phyloP scores from a whole-genome alignment of 1,140 invertebrate species.

The Panagrolaimus sp. region DNA sequence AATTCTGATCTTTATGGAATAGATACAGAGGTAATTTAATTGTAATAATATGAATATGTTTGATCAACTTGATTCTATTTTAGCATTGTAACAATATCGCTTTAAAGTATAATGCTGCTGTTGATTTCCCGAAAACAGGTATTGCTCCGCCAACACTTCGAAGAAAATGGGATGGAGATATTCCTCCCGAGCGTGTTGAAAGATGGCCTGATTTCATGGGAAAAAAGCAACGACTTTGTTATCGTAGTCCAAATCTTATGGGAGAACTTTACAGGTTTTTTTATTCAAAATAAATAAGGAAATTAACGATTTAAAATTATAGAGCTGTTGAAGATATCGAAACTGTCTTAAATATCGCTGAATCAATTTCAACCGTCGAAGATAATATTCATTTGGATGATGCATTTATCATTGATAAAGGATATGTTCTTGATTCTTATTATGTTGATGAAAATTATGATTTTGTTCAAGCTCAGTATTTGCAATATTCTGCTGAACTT shows the following conservation, averaged over 20 bases:
- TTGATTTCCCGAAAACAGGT: conserved; percentile 60
- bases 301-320: too few relatives aligned
- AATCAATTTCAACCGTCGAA: conserved; percentile 8
- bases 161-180: conserved; percentile 31
- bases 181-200: conserved; percentile 8
- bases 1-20: conserved; percentile 41
- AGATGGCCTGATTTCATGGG: conserved; percentile 18
- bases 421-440: background rate
- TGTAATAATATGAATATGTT: too few relatives aligned
- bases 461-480: background rate
- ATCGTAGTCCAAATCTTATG: conserved; percentile 49
- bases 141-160: conserved; percentile 24
- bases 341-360: background rate
- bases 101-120: conserved; percentile 47
- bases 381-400: conserved; percentile 8
- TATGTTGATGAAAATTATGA: background rate
- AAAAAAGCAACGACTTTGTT: background rate
- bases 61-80: too few relatives aligned
- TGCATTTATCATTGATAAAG: conserved; percentile 13
- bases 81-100: background rate
- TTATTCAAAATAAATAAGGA: too few relatives aligned
- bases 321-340: too few relatives aligned
- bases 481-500: background rate
- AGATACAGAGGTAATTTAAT: conserved; percentile 17
- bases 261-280: conserved; percentile 51